Conservation (phyloP, 2,797 vertebrate genomes). For the Betta splendens region DNA sequence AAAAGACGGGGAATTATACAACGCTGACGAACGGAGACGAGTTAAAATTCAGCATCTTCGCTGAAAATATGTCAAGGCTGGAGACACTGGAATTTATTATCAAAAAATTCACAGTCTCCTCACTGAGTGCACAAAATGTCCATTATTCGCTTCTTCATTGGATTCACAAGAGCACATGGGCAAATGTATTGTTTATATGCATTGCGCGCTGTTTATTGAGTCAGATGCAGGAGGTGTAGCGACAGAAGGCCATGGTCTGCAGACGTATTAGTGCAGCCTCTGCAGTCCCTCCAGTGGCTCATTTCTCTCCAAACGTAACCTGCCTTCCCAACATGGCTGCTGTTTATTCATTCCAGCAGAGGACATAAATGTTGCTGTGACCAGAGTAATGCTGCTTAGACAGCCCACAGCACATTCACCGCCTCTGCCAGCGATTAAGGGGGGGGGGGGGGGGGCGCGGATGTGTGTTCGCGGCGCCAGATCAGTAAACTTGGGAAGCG, state of each 20-base stretch:
- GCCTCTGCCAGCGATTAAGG: conserved; percentile 30
- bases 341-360: conserved; percentile 33
- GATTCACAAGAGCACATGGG: conserved; percentile 20
- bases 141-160: conserved; percentile 27
- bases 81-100: conserved; percentile 6
- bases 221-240: conserved; percentile 40
- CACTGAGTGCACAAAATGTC: conserved; percentile 18
- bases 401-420: conserved; percentile 17
- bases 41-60: conserved; percentile 21
- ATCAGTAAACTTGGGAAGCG: conserved; percentile 37
- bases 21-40: conserved; percentile 7
- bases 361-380: conserved; percentile 27
- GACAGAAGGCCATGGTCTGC: conserved; percentile 48
- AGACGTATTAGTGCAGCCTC: conserved; percentile 45
- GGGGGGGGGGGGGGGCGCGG: conserved; percentile 37
- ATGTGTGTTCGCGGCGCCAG: conserved; percentile 47
- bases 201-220: conserved; percentile 41
- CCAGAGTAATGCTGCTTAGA: conserved; percentile 27
- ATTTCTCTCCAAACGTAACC: conserved; percentile 44
- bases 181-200: conserved; percentile 42
- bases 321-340: conserved; percentile 34
- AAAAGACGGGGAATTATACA: conserved; percentile 27
- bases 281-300: conserved; percentile 36
- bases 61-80: conserved; percentile 28
- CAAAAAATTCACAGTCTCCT: neutral